Evolutionary conservation across 1,140 invertebrate species (phyloP).

Genomic region (Anagrus nilaparvatae): DNA sequence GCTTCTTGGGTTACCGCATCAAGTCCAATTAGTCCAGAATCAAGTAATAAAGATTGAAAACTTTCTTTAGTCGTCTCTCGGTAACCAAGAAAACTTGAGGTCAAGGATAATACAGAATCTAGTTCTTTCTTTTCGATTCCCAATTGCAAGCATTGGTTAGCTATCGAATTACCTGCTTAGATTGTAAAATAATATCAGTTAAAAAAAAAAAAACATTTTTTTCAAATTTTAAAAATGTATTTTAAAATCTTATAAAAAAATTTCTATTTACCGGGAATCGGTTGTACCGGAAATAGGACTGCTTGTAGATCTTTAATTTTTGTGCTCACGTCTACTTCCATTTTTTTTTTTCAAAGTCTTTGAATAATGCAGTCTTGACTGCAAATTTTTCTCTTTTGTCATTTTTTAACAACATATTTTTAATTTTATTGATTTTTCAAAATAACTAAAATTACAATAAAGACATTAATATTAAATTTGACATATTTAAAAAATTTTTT

Average conservation of each 20-base stretch:
- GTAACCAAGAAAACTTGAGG: conserved; percentile 19
- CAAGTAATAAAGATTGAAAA: conserved; percentile 21
- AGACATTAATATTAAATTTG: too few species aligned
- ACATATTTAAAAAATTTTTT: too few species aligned
- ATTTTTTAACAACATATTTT: too few species aligned
- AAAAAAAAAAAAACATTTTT: neutral
- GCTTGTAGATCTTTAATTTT: conserved; percentile 50
- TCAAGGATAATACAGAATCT: conserved; percentile 26
- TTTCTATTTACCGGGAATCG: conserved; percentile 30
- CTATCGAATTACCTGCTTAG: conserved; percentile 19
- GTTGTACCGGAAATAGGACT: conserved; percentile 45
- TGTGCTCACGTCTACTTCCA: conserved; percentile 23
- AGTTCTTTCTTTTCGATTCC: conserved; percentile 23
- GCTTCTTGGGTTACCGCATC: conserved; percentile 60
- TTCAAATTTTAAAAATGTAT: neutral
- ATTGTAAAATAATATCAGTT: conserved; percentile 1
- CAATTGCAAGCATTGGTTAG: conserved; percentile 23
- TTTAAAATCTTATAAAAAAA: neutral
- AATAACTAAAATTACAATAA: too few species aligned
- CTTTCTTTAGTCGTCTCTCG: conserved; percentile 27
- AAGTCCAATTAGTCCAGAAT: conserved; percentile 17
- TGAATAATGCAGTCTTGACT: too few species aligned
- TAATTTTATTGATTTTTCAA: too few species aligned
- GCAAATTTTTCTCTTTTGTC: too few species aligned
- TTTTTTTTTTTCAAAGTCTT: too few species aligned